Base-by-base conservation (phyloP, 1,140 invertebrate genomes). In the Pomacea maculata region DNA sequence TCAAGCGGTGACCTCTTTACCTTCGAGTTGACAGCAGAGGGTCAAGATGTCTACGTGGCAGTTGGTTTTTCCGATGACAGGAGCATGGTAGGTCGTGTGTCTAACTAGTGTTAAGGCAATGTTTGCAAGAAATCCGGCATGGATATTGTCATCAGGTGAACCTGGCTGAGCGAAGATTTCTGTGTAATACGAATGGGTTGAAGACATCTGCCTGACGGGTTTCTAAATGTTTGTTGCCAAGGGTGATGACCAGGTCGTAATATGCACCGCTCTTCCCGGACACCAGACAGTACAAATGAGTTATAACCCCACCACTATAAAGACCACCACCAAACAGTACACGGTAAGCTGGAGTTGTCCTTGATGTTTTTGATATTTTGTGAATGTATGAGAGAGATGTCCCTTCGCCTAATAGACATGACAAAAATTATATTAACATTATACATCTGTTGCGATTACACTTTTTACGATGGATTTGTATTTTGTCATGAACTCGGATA, bases 21-120 rank as follows among this genome's bases (percentile, higher is more conserved):
- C 61, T 80, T 84, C 54, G 83, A 84, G 70, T 72, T 84, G 72
- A 79, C 80, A 21, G 81, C 55, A 15, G 67, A 64, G 29, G 21
- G 68, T 57, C 19, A 75, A 14, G 78, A 78, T n/a, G 65, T 79
- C 54, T 84, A 84, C 25, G 94, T 97, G 17, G 95, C 96, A 0
- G 93, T 95, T 19, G 96, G 94, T 14, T 90, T 97, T 11, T 96
- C 95, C n/a, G 87, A 92, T 4, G 95, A 96, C 86, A 91, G 91
- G 9, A 93, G 93, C 88, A 96, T 96, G 96, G 94, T 94, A 91
- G 92, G 86, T 19, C 34, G 1, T 7, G n/a, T 52, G 34, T 70
- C n/a, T 12, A 14, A 29, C n/a, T 12, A 70, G 7, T 25, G 29
- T 54, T 34, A 0, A 45, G 34, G 34, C 1, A 45, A 45, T 45